A percentile compares a stretch with the other conserved stretches of the same genome.
These are phyloP conservation scores for Uropetala carovei DNA, from an alignment of 2,888 invertebrate genomes.

Conservation along the genomic window DNA sequence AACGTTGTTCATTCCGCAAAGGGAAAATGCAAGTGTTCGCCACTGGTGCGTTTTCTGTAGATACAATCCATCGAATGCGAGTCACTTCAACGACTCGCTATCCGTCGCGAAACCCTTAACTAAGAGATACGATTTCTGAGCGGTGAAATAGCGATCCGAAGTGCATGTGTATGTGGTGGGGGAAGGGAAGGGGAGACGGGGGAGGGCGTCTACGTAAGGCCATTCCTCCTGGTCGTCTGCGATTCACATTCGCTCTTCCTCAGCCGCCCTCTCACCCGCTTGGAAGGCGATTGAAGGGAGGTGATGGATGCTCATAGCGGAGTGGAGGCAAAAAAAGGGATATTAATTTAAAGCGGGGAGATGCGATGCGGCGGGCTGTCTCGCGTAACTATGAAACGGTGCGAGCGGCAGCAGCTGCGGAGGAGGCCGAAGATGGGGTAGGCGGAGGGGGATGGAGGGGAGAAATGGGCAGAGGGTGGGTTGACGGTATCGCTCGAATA, in stretches of 20 bases:
- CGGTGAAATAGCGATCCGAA: not conserved
- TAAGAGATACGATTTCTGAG: too few species aligned
- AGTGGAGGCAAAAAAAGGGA: slow-evolving; percentile 21
- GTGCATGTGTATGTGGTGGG: not conserved
- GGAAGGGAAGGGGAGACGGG: not conserved
- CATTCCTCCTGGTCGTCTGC: not conserved
- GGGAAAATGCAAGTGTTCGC: too few species aligned
- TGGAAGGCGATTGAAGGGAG: not conserved
- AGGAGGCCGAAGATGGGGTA: not conserved
- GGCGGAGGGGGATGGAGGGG: not conserved
- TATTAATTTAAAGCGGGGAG: slow-evolving; percentile 19
- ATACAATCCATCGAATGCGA: too few species aligned
- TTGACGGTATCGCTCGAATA: too few species aligned
- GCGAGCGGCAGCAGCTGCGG: not conserved
- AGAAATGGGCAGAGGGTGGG: not conserved
- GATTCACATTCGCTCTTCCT: not conserved
- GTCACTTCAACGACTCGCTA: too few species aligned
- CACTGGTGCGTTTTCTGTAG: too few species aligned
- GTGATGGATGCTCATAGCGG: slow-evolving; percentile 1
- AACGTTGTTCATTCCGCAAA: too few species aligned
- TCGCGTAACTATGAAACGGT: not conserved
- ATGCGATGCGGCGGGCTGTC: not conserved
- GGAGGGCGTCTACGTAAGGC: too few species aligned
- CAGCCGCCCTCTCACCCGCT: not conserved
- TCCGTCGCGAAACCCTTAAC: too few species aligned